Evolutionary conservation across 30 jellyfish, hydroid and myxozoan genomes (phyloP), one percentile per base, ranked within the genome.

Genomic region (Hydractinia echinata): DNA sequence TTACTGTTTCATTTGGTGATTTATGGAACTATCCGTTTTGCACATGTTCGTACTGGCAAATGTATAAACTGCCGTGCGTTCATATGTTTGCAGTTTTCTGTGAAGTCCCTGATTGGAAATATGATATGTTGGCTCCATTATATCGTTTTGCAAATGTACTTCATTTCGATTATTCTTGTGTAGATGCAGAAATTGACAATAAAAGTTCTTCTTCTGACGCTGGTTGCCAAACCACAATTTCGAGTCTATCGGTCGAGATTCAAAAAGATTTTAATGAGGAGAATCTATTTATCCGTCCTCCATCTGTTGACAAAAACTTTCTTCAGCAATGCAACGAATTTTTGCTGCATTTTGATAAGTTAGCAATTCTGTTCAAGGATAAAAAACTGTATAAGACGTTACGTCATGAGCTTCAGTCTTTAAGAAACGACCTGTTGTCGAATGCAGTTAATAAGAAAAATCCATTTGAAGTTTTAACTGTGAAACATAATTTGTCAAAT

Each of bases 1-100:
- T 19, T 15, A 71, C 81, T 71, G 81, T 71, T 7, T 71, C 81
- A 20, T 71, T 71, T 19, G 81, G 81, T 71, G 81, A 71, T 58
- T 71, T 50, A 30, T 20, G 18, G 18, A 19, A 30, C 52, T 71
- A n/a, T 58, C 81, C 81, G n/a, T 71, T 71, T 15, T 71, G 81
- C 52, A 71, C 81, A 19, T 71, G 81, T 71, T 71, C 81, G 9
- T 50, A n/a, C 67, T 71, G 81, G 81, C 81, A 71, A 19, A 30
- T 19, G 60, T 50, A 71, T 71, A 71, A 71, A 19, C 81, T 71
- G 14, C 81, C 81, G 15, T 71, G 81, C 50, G 60, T 19, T n/a
- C 81, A 71, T 52, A 71, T 71, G 81, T 71, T 71, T 71, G 18
- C 30, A 19, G 52, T 71, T 8, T 71, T 71, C 52, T 14, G 9